Evolutionary conservation across 2,888 invertebrate species (phyloP), one percentile per base, ranked within the genome.

Genomic region (Agrotis clavis): DNA sequence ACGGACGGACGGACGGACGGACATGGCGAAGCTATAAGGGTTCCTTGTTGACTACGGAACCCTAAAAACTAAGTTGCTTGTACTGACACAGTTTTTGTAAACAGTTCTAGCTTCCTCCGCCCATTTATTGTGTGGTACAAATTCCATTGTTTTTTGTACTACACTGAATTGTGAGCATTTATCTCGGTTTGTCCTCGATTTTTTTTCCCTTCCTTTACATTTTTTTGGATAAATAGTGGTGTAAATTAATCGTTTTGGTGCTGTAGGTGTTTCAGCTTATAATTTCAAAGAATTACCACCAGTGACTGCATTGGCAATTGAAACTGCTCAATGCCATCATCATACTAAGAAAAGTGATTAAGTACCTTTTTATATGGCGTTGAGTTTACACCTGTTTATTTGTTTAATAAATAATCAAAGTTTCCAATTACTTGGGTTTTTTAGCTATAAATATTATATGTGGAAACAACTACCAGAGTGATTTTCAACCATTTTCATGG

Each of bases 81-180:
- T 63, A 74, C 65, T 54, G 67, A 50, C 56, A 59, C 53, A 81
- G 77, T 76, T 84, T 84, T 84, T 81, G 68, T 60, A 60, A 67
- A 69, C 65, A 61, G 30, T 51, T 48, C 50, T 56, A 50, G 73
- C 54, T 79, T 79, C 69, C 65, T 70, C 53, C 30, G 60, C 60
- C 35, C 66, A 81, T 84, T 71, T 61, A 54, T 73, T 81, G 68
- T 64, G 59, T 62, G 35, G 62, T 61, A 71, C 62, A 25, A 66
- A 67, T 71, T 82, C 78, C 73, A 78, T 87, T 87, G 83, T 82
- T 84, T 88, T 86, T 86, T 82, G 87, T 85, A 83, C 74, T 73
- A 79, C 77, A 54, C 77, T 75, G 76, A 83, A 82, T 76, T 74
- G 73, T 61, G 66, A 53, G 73, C 73, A 71, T 84, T 81, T 78